Conservation (phyloP, 2,888 invertebrate species). For the Pyralis farinalis region DNA sequence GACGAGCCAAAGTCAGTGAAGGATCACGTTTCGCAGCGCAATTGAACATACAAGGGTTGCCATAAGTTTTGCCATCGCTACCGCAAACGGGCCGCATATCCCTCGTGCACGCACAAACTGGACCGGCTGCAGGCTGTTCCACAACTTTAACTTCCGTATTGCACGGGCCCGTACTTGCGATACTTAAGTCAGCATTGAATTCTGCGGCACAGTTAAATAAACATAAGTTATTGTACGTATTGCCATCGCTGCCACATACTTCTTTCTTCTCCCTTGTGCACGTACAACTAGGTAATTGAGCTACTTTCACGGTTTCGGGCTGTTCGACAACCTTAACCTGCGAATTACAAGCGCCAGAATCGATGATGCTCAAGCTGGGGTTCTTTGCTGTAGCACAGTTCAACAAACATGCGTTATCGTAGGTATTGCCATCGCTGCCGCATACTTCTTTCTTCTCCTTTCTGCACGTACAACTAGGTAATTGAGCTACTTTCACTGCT, state of each 20-base stretch:
- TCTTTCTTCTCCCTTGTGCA: constrained; percentile 16
- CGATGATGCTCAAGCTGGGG: constrained; percentile 17
- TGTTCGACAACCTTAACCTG: background rate
- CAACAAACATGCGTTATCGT: constrained; percentile 34
- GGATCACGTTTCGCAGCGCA: constrained; percentile 5
- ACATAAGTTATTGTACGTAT: constrained; percentile 20
- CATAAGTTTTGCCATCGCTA: no score
- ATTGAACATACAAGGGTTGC: no score
- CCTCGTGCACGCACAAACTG: constrained; percentile 26
- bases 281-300: constrained; percentile 10
- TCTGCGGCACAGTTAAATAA: constrained; percentile 13
- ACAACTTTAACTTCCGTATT: constrained; percentile 3
- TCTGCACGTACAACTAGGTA: constrained; percentile 4
- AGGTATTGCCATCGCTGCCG: constrained; percentile 36
- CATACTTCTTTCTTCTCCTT: constrained; percentile 23
- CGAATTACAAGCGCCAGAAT: constrained; percentile 18
- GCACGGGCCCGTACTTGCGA: background rate
- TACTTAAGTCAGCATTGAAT: background rate
- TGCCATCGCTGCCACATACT: constrained; percentile 22
- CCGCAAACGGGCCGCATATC: constrained; percentile 19
- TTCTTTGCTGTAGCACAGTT: constrained; percentile 27
- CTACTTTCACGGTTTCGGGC: background rate
- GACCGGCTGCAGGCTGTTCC: background rate
- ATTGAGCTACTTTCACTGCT: background rate
- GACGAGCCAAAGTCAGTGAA: constrained; percentile 3